These are phyloP conservation scores for Porites australiensis DNA, from an alignment of 64 coral and sea anemone species.

Conservation along the genomic window DNA sequence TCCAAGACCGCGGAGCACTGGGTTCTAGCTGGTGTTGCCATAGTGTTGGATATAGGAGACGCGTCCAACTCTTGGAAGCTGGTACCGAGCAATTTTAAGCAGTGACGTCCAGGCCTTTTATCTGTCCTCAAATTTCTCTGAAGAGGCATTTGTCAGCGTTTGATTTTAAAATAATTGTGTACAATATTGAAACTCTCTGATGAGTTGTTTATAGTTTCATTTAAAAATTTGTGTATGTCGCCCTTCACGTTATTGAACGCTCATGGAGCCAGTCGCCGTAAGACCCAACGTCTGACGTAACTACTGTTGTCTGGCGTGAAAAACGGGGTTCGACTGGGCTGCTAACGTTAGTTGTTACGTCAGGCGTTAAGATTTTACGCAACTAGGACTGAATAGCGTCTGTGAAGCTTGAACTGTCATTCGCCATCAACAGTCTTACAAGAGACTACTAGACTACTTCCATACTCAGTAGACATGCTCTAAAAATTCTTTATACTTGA, in stretches of 20 bases:
- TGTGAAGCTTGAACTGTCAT: no score
- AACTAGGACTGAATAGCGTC: no score
- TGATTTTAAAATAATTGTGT: background rate
- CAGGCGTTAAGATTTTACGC: no score
- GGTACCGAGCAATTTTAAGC: slow-evolving; percentile 17
- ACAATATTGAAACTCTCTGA: no score
- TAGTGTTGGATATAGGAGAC: slow-evolving; percentile 74
- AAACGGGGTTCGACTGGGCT: no score
- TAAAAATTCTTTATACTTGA: no score
- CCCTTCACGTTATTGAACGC: no score
- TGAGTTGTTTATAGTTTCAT: background rate
- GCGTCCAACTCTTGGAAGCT: slow-evolving; percentile 55
- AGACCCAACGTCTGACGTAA: no score
- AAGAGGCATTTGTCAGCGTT: background rate
- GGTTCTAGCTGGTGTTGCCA: slow-evolving; percentile 58
- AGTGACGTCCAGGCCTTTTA: slow-evolving; percentile 2
- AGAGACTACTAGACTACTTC: background rate
- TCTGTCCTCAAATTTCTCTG: background rate
- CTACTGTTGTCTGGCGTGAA: no score
- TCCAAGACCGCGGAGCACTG: slow-evolving; percentile 57
- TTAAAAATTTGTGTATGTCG: background rate
- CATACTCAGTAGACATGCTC: background rate
- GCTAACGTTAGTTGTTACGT: no score
- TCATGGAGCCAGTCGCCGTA: no score
- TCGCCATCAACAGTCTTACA: no score